A percentile compares a stretch with the other conserved stretches of the same genome.
Evolutionary conservation across 2,797 vertebrate genomes (phyloP).

Genomic region (Rhodeus uyekii): DNA sequence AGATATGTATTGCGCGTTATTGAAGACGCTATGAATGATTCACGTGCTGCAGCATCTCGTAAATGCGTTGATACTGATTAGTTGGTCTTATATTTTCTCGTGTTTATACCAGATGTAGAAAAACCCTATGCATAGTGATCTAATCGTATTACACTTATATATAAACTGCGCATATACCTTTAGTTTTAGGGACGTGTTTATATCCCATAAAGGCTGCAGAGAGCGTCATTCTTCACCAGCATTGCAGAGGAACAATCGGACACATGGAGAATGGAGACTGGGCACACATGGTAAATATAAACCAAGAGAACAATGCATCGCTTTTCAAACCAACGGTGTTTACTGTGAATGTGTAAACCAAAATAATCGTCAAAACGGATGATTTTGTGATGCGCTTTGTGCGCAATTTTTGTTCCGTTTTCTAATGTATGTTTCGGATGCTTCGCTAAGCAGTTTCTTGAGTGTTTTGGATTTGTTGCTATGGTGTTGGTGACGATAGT

Average conservation of each 20-base stretch:
- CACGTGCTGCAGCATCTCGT: too few species aligned
- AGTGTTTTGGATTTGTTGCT: background rate
- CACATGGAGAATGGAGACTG: slow-evolving; percentile 91
- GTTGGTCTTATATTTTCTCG: background rate
- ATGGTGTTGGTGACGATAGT: background rate
- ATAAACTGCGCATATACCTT: background rate
- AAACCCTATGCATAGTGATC: background rate
- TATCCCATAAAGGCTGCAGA: background rate
- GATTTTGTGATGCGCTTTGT: too few species aligned
- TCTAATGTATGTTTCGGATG: background rate
- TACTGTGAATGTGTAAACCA: background rate
- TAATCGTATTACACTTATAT: background rate
- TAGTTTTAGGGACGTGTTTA: slow-evolving; percentile 7
- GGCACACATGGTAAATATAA: slow-evolving; percentile 82
- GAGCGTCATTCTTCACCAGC: background rate
- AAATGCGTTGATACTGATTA: background rate
- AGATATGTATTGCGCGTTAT: background rate
- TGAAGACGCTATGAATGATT: background rate
- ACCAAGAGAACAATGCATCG: background rate
- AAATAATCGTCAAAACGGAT: background rate
- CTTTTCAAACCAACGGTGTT: background rate
- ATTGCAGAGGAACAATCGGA: slow-evolving; percentile 53
- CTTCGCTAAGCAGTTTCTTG: background rate
- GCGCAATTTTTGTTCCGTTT: background rate
- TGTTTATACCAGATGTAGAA: background rate